Conservation (phyloP, 2,113 vertebrate species). For the Stictonetta naevosa region DNA sequence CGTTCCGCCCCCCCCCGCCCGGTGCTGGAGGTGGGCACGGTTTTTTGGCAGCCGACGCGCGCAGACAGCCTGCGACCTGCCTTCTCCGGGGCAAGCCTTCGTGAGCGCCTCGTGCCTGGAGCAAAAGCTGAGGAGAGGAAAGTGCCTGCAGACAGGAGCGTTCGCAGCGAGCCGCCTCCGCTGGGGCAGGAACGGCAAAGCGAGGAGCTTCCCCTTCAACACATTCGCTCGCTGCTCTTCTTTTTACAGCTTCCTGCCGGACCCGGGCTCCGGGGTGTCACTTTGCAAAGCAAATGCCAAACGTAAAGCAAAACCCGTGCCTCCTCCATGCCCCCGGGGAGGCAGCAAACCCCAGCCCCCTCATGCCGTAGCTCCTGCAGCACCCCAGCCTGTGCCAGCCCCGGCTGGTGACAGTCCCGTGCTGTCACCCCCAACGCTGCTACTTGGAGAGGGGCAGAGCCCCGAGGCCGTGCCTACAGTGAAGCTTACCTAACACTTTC, state of each 20-base stretch:
- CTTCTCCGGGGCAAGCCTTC: constrained; percentile 20
- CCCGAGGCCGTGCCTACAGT: not conserved
- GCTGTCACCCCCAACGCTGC: not conserved
- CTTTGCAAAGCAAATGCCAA: constrained; percentile 41
- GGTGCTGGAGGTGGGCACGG: constrained; percentile 10
- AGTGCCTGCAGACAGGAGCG: constrained; percentile 12
- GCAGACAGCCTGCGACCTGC: constrained; percentile 23
- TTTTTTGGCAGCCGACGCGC: constrained; percentile 11
- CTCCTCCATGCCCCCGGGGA: not conserved
- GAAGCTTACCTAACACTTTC: constrained; percentile 57
- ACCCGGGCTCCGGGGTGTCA: not conserved
- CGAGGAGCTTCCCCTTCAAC: constrained; percentile 32
- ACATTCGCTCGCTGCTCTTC: constrained; percentile 41
- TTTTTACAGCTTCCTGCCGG: constrained; percentile 50
- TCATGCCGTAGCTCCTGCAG: not conserved
- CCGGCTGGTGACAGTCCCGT: not conserved
- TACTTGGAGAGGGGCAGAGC: not conserved
- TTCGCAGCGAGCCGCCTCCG: constrained; percentile 39
- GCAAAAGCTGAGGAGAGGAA: constrained; percentile 19
- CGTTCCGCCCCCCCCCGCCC: not conserved
- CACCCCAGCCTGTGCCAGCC: not conserved
- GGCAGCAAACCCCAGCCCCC: not conserved
- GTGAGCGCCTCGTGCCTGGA: not conserved
- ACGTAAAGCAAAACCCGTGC: not conserved
- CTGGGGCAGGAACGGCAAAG: constrained; percentile 25